Evolutionary conservation across 2,888 invertebrate species (phyloP), one percentile per base, ranked within the genome.

Genomic region (Leptinotarsa tumamoca): DNA sequence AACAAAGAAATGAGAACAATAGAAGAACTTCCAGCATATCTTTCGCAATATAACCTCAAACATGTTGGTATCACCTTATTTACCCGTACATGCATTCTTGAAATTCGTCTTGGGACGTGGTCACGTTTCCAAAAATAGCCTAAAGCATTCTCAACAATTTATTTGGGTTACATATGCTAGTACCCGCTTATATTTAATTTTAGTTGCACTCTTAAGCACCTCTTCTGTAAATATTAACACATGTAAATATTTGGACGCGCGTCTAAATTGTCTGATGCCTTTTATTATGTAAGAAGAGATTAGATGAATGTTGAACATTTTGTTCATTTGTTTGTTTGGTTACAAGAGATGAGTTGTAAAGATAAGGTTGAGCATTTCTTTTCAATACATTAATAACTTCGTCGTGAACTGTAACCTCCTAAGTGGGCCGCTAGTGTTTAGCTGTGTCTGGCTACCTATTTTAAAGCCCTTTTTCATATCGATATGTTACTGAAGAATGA

Each of bases 81-180:
- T 43, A 43, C 3, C 43, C 10, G 43, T 43, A 21, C 23, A 14
- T 23, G 5, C 56, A 54, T 69, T 33, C 43, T 69, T 33, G 69
- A 69, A 71, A 63, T 71, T 63, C 49, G 61, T 71, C 49, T 71
- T 51, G 7, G 63, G 27, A 51, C 63, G 27, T 51, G 63, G 71
- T 33, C 27, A 23, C 15, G 52, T 56, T 54, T 52, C 71, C 71
- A 33, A 67, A 71, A 71, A 71, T 71, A 71, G 54, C 52, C 52
- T 17, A 63, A 21, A 58, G 4, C 4, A 23, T 23, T 21, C 27
- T 66, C 66, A 18, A 56, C 71, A 71, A 71, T 63, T 71, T 66
- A 71, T 71, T 71, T 71, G 33, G 71, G 71, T 71, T 71, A 67
- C 71, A 71, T 63, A 66, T 71, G 71, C 66, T 63, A 23, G 58